Conservation (phyloP, 2,888 invertebrate genomes). For the Xanthorhoe designata region DNA sequence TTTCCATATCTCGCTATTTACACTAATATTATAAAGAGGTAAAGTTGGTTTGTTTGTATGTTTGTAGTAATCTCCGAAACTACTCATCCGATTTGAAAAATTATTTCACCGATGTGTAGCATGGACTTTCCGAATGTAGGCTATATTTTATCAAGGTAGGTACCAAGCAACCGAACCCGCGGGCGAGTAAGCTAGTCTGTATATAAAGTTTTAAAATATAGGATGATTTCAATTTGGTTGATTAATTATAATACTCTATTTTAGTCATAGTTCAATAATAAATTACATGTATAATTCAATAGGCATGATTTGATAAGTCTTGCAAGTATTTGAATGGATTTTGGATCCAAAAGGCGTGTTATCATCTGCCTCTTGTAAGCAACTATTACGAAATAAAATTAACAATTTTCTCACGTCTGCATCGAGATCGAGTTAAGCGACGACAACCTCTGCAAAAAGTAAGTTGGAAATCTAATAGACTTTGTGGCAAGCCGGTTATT, state of each 20-base stretch:
- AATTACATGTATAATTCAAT: neutral
- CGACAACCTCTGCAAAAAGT: slow-evolving; percentile 81
- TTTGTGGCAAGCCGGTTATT: slow-evolving; percentile 81
- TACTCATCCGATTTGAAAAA: too few species aligned
- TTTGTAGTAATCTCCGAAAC: too few species aligned
- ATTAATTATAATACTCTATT: neutral
- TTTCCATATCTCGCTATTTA: slow-evolving; percentile 34
- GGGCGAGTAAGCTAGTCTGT: too few species aligned
- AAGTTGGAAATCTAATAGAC: slow-evolving; percentile 83
- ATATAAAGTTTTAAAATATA: too few species aligned
- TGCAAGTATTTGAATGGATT: slow-evolving; percentile 52
- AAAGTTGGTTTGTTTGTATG: too few species aligned
- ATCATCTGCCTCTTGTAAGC: slow-evolving; percentile 61
- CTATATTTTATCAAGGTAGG: too few species aligned
- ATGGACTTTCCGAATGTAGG: too few species aligned
- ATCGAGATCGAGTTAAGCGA: slow-evolving; percentile 79
- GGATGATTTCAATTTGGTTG: neutral
- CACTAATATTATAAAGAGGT: too few species aligned
- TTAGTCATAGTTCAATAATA: neutral
- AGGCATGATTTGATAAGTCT: neutral
- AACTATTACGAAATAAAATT: slow-evolving; percentile 73
- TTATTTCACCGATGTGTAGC: too few species aligned
- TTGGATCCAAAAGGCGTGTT: slow-evolving; percentile 58
- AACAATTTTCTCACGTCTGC: slow-evolving; percentile 81
- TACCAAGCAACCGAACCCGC: too few species aligned